Evolutionary conservation across 2,888 invertebrate species (phyloP).

Genomic region (Amorpha juglandis): DNA sequence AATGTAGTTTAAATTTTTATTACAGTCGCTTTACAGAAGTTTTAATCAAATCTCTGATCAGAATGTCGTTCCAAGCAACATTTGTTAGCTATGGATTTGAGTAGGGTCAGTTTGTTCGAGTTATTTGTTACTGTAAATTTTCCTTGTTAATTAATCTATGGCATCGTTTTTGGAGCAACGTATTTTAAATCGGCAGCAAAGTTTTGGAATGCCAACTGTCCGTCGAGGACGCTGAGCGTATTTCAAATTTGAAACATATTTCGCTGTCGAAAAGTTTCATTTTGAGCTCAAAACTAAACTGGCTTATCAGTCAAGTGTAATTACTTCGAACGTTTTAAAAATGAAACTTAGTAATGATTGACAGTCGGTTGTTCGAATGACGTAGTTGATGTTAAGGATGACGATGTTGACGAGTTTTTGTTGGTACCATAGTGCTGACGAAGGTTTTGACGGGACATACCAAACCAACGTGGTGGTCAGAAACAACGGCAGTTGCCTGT

Average conservation of each 20-base stretch:
- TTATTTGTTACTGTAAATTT: conserved; percentile 51
- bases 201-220: conserved; percentile 23
- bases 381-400: conserved; percentile 9
- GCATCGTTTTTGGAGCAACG: conserved; percentile 27
- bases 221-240: conserved; percentile 4
- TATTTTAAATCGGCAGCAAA: conserved; percentile 19
- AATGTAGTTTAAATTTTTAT: conserved; percentile 20
- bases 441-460: conserved; percentile 99
- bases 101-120: conserved; percentile 53
- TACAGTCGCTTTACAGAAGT: conserved; percentile 40
- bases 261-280: conserved; percentile 1
- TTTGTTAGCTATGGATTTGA: conserved; percentile 57
- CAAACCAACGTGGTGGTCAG: conserved; percentile 99
- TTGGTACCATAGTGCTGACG: conserved; percentile 93
- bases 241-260: conserved; percentile 15
- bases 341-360: not conserved
- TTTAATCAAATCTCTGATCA: conserved; percentile 49
- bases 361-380: not conserved
- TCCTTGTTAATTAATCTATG: conserved; percentile 39
- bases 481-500: conserved; percentile 99
- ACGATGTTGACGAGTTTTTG: conserved; percentile 26
- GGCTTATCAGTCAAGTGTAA: not conserved
- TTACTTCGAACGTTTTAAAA: not conserved
- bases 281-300: conserved; percentile 3
- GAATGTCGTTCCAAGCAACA: conserved; percentile 47